These are phyloP conservation scores for Dorcus hopei DNA, from an alignment of 2,888 invertebrate genomes.

Conservation along the genomic window DNA sequence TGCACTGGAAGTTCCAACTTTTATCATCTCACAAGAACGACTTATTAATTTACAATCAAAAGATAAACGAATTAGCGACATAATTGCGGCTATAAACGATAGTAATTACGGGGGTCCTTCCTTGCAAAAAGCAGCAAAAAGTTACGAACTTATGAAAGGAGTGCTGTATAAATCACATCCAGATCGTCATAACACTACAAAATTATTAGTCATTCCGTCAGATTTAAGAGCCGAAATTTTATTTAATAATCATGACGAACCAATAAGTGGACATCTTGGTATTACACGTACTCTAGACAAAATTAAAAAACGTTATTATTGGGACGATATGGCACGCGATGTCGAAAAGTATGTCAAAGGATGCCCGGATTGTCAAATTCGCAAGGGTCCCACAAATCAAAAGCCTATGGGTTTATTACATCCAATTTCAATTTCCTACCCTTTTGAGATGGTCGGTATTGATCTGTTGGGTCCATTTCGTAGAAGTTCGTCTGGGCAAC, in stretches of 20 bases:
- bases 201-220: conserved; percentile 24
- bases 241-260: conserved; percentile 21
- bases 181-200: not conserved
- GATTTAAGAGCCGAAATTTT: conserved; percentile 21
- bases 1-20: too few species aligned
- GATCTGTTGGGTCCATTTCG: conserved; percentile 8
- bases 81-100: too few species aligned
- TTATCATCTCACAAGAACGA: too few species aligned
- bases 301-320: conserved; percentile 24
- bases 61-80: too few species aligned
- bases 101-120: too few species aligned
- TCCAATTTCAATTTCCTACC: conserved; percentile 11
- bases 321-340: conserved; percentile 14
- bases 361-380: conserved; percentile 25
- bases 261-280: conserved; percentile 24
- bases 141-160: not conserved
- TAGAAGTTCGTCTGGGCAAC: too few species aligned
- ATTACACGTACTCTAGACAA: conserved; percentile 20
- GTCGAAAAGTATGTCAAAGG: conserved; percentile 14
- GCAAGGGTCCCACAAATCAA: conserved; percentile 12
- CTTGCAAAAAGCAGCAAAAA: not conserved
- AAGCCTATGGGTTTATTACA: conserved; percentile 21
- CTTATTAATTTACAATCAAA: too few species aligned
- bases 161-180: not conserved
- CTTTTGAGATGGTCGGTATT: conserved; percentile 16